Conservation (phyloP, 2,888 invertebrate genomes). For the Atherix ibis region DNA sequence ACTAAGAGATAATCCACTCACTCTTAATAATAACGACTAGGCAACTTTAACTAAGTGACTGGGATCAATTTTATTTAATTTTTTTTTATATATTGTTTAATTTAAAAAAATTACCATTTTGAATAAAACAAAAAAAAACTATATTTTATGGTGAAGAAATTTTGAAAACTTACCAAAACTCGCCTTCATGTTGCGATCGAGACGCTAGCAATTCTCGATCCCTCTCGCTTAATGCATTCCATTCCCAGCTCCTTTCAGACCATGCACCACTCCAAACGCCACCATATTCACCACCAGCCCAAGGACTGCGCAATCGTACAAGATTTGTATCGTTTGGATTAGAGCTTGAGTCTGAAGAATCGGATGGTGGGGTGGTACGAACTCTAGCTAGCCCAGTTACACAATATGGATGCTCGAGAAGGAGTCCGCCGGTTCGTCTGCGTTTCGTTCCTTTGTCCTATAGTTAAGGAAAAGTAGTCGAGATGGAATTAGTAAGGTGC, state of each 20-base stretch:
- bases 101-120: too few species aligned
- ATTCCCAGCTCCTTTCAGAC: slow-evolving; percentile 52
- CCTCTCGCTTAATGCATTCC: slow-evolving; percentile 46
- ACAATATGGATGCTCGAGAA: slow-evolving; percentile 52
- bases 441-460: slow-evolving; percentile 28
- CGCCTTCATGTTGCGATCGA: slow-evolving; percentile 46
- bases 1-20: too few species aligned
- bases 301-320: slow-evolving; percentile 46
- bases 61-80: too few species aligned
- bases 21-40: too few species aligned
- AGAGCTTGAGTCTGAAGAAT: slow-evolving; percentile 11
- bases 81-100: too few species aligned
- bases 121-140: too few species aligned
- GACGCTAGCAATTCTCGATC: slow-evolving; percentile 48
- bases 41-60: too few species aligned
- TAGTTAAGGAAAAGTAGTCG: not conserved
- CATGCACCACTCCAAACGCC: slow-evolving; percentile 58
- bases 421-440: slow-evolving; percentile 43
- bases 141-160: too few species aligned
- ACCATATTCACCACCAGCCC: slow-evolving; percentile 34
- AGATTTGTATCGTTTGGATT: slow-evolving; percentile 39
- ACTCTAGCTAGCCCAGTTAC: slow-evolving; percentile 56
- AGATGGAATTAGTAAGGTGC: too few species aligned
- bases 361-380: slow-evolving; percentile 28
- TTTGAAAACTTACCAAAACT: slow-evolving; percentile 42